Conservation (phyloP, 2,797 vertebrate genomes). For the Vespertilio murinus region DNA sequence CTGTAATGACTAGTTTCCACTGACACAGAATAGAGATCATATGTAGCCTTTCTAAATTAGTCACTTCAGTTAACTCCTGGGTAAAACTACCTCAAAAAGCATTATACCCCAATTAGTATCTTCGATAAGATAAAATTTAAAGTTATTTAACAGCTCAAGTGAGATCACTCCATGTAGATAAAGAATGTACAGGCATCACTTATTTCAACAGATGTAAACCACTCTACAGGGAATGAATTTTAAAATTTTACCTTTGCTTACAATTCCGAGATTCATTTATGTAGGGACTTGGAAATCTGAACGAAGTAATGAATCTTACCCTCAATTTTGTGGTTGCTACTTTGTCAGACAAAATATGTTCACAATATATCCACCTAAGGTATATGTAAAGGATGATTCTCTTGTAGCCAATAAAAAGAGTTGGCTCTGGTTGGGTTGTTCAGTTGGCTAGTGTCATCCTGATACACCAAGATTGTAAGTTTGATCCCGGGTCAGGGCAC, state of each 20-base stretch:
- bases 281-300: background rate
- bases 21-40: background rate
- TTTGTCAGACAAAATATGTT: background rate
- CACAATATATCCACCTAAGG: background rate
- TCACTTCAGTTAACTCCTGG: background rate
- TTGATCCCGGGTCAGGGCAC: background rate
- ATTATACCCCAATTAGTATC: background rate
- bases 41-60: background rate
- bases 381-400: background rate
- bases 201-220: background rate
- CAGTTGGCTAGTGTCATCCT: background rate
- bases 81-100: background rate
- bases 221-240: background rate
- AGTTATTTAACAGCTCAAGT: conserved; percentile 3
- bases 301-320: background rate
- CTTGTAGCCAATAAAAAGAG: background rate
- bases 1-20: background rate
- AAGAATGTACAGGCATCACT: background rate
- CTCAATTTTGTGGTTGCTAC: background rate
- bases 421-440: background rate
- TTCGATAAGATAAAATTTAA: background rate
- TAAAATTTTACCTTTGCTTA: background rate
- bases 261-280: background rate
- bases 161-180: background rate
- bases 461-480: background rate